Percentiles rank a stretch among this genome's conserved stretches.
phyloP scores from a whole-genome alignment of 2,113 vertebrate genomes.

The Glareola pratincola region DNA sequence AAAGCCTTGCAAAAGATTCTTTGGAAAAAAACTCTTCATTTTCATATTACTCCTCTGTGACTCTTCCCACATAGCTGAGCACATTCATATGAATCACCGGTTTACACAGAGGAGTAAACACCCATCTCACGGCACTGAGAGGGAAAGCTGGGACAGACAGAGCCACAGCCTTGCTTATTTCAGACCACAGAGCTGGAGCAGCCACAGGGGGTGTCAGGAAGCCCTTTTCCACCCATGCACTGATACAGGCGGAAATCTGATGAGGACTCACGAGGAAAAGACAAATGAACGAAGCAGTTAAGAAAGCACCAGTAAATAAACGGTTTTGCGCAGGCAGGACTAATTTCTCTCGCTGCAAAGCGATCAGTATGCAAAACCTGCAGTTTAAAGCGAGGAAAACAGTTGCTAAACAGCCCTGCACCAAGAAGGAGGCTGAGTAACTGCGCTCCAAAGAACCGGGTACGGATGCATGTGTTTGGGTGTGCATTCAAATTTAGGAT shows the following conservation, averaged over 20 bases:
- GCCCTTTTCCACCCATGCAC: neutral
- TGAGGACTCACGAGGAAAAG: neutral
- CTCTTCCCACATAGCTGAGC: conserved; percentile 41
- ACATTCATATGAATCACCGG: conserved; percentile 38
- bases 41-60: conserved; percentile 21
- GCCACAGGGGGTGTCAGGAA: neutral
- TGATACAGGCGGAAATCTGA: neutral
- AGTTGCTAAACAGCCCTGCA: neutral
- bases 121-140: neutral
- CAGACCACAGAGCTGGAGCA: neutral
- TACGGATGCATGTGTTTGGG: neutral
- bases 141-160: neutral
- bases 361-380: neutral
- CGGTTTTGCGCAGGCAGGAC: neutral
- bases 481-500: neutral
- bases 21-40: neutral
- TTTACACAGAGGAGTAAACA: conserved; percentile 48
- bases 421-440: neutral
- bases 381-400: neutral
- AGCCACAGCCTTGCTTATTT: neutral
- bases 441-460: neutral
- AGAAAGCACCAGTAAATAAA: neutral
- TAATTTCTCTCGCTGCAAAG: neutral
- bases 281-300: neutral
- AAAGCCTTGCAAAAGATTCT: neutral